Base-by-base conservation (phyloP, 2,113 vertebrate species). In the Mus pahari region DNA sequence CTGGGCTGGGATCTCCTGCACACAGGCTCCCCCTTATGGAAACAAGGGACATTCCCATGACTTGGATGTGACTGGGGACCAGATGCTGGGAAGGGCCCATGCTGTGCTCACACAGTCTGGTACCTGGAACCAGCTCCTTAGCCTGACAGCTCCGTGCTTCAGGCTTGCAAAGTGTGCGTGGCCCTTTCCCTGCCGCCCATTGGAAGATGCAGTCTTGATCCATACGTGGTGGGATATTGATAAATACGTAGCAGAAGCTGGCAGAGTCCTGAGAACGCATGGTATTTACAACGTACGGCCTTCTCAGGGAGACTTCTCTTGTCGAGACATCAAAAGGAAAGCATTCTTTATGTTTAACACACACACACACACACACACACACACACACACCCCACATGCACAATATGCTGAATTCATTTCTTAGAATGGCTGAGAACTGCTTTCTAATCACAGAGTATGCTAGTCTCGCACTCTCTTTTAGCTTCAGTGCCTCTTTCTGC, bases 11-110 rank as follows among this genome's bases (percentile, higher is more conserved):
- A 98, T 98, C 97, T 97, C 97, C 98, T 98, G 97, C 98, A 96
- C 98, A 98, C 98, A 98, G 91, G 98, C 98, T 98, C 98, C 98
- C 98, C 98, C 98, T 98, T 96, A 98, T 98, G 98, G 98, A 98
- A 98, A 98, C 6, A 89, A 98, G 96, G 97, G 95, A 97, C 96
- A 94, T 50, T 89, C 90, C 4, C 12, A 70, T 5, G 94, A 36
- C 94, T 75, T 78, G 58, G 39, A 5, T 11, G 11, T 26, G 48
- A n/a, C 82, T n/a, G 11, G 24, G 74, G 92, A 33, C 95, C 89
- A 19, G 28, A 73, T 9, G 48, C 74, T 33, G 22, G 7, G 45
- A 66, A 79, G 58, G 45, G 33, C 55, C 39, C 0, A 16, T 22
- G 48, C 48, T 14, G 55, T 5, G 13, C 33, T 75, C 11, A 9